phyloP scores from a whole-genome alignment of 1,140 invertebrate genomes.

The Macrotrachela quadricornifera region DNA sequence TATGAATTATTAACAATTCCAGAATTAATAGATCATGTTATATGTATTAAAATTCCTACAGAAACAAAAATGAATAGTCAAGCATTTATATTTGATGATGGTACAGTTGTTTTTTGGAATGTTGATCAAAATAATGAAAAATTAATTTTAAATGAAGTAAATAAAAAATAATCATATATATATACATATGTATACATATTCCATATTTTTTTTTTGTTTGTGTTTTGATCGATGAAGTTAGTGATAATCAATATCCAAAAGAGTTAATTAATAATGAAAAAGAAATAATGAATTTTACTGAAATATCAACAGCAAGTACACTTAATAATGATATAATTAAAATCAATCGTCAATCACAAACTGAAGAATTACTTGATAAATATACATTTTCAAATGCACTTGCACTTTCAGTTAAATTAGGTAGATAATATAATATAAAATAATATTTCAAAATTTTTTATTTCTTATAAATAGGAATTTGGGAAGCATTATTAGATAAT shows the following conservation, averaged over 20 bases:
- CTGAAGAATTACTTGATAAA: slow-evolving; percentile 37
- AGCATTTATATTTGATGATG: slow-evolving; percentile 39
- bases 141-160: not conserved
- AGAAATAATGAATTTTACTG: too few relatives aligned
- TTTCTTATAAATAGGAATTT: not conserved
- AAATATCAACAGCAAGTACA: too few relatives aligned
- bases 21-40: not conserved
- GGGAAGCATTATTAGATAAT: slow-evolving; percentile 5
- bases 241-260: too few relatives aligned
- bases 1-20: too few relatives aligned
- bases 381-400: slow-evolving; percentile 71
- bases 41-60: not conserved
- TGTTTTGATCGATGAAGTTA: too few relatives aligned
- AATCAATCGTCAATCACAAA: not conserved
- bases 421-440: not conserved
- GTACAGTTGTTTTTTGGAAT: slow-evolving; percentile 77
- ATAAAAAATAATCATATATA: too few relatives aligned
- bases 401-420: slow-evolving; percentile 42
- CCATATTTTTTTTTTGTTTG: too few relatives aligned
- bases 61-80: not conserved
- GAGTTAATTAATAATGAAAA: too few relatives aligned
- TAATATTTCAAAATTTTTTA: not conserved
- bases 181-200: too few relatives aligned
- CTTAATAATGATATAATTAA: too few relatives aligned
- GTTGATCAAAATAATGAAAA: slow-evolving; percentile 50